Base-by-base conservation (phyloP, 2,113 vertebrate genomes). In the Taxidea taxus region DNA sequence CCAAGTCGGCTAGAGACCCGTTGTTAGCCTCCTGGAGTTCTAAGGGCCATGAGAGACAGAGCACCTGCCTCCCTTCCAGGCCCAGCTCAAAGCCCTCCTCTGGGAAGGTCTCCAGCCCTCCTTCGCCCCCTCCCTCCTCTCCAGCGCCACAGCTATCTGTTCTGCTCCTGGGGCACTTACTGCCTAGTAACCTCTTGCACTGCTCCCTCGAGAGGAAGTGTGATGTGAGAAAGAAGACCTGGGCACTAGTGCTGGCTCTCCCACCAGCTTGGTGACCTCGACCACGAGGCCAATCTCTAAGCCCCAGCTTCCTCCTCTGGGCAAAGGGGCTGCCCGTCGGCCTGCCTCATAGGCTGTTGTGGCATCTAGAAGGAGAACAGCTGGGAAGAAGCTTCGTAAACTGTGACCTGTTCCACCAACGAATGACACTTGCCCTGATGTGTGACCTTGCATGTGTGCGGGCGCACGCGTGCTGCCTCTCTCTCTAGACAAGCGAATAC, bases 141-240 rank as follows among this genome's bases (percentile, higher is more conserved):
- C 15, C 1, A 23, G 84, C 84, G 4, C 95, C 54, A 90, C 92
- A 96, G 97, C 97, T 92, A 74, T 93, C 97, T 84, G 90, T 54
- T 90, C 96, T 90, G 91, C 89, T 80, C 97, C 0, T 64, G 91
- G 89, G 97, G 96, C 97, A 87, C 83, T 70, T 27, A 83, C 95
- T 94, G 97, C 97, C 95, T 93, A 77, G 96, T 97, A 90, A 96
- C 98, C 95, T 93, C 97, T 95, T 94, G 97, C 86, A 51, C 80
- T 42, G 94, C 92, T 97, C 97, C 97, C 97, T 54, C 2, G 98
- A 92, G 97, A 97, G 97, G 97, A 95, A 96, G 96, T 83, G n/a
- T 7, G 62, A 82, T 85, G 90, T 70, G 91, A 94, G 78, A 83
- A 92, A 90, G 87, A 78, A 77, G 92, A 85, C 95, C 97, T 94